phyloP scores from a whole-genome alignment of 1,140 invertebrate species.

The Zaprionus camerounensis region DNA sequence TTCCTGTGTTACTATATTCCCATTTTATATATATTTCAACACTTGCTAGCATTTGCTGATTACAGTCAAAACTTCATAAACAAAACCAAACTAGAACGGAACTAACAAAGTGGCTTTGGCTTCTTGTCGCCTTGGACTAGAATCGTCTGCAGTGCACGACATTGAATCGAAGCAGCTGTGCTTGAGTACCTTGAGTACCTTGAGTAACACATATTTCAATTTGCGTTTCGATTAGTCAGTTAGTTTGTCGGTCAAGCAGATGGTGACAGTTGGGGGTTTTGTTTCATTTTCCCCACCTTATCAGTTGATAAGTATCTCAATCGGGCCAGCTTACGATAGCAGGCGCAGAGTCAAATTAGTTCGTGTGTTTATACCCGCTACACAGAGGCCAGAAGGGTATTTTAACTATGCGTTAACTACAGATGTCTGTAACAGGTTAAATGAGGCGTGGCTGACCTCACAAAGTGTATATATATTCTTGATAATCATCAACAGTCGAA shows the following conservation, averaged over 20 bases:
- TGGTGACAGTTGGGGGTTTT: neutral
- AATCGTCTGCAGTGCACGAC: neutral
- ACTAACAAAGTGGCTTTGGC: neutral
- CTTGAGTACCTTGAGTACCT: neutral
- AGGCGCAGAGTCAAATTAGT: neutral
- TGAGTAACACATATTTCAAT: neutral
- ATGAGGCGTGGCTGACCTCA: too few relatives aligned
- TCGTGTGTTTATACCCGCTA: too few relatives aligned
- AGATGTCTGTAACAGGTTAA: too few relatives aligned
- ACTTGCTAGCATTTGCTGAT: neutral
- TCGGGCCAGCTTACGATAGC: neutral
- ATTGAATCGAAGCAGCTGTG: neutral
- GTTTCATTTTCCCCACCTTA: neutral
- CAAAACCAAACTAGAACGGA: neutral
- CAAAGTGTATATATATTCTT: too few relatives aligned
- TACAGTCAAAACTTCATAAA: neutral
- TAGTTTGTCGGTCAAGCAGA: neutral
- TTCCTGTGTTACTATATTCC: neutral
- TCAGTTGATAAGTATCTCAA: neutral
- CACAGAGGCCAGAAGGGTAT: too few relatives aligned
- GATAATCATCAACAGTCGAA: too few relatives aligned
- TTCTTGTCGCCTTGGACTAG: constrained; percentile 1
- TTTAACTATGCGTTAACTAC: too few relatives aligned
- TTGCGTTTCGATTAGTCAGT: neutral
- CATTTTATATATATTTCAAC: neutral